Percentiles rank a stretch among this genome's conserved stretches.
These are phyloP conservation scores for Parus major DNA, from an alignment of 2,113 vertebrate species.

Conservation along the genomic window DNA sequence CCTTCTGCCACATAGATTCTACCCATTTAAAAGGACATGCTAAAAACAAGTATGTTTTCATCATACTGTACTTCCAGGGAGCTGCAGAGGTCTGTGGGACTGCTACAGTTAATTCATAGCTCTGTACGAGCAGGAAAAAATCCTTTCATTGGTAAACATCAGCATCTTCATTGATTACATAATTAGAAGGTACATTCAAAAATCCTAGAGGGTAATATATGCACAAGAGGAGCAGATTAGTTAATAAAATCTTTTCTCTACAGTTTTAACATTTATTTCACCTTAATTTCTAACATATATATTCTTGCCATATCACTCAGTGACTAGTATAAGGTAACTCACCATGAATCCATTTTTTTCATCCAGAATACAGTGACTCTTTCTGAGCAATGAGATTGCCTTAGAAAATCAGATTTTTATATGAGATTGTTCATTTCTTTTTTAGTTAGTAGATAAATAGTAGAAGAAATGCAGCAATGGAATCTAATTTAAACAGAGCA, in stretches of 20 bases:
- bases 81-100: neutral
- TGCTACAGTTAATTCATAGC: neutral
- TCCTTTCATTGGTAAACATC: neutral
- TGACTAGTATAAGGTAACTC: neutral
- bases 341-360: neutral
- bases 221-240: slow-evolving; percentile 28
- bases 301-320: neutral
- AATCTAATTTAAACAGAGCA: slow-evolving; percentile 70
- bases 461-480: slow-evolving; percentile 58
- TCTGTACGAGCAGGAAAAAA: slow-evolving; percentile 5
- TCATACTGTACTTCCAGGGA: neutral
- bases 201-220: slow-evolving; percentile 20
- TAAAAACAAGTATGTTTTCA: neutral
- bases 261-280: slow-evolving; percentile 47
- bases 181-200: slow-evolving; percentile 43
- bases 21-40: neutral
- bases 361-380: neutral
- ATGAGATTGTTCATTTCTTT: slow-evolving; percentile 48
- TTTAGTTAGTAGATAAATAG: slow-evolving; percentile 60
- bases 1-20: neutral
- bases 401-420: slow-evolving; percentile 41
- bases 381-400: neutral
- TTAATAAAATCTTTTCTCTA: slow-evolving; percentile 13
- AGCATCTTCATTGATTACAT: slow-evolving; percentile 49
- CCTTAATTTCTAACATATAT: neutral